Evolutionary conservation across 2,113 vertebrate genomes (phyloP).

Genomic region (Pitta sordida): DNA sequence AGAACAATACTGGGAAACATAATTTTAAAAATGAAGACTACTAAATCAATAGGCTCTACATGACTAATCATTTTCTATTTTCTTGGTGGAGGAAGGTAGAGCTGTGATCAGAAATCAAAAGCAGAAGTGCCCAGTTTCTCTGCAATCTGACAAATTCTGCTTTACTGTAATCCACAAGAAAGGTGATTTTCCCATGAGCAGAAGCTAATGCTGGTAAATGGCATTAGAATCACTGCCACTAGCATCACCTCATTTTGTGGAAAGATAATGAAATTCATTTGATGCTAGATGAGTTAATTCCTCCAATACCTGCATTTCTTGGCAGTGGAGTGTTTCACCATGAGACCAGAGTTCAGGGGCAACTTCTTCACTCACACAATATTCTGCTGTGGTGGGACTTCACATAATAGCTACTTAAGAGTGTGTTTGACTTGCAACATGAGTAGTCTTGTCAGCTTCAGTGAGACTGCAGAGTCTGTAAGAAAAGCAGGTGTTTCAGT

Average conservation of each 20-base stretch:
- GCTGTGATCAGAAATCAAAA: conserved; percentile 65
- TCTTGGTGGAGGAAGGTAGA: conserved; percentile 43
- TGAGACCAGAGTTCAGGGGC: not conserved
- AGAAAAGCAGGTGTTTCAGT: not conserved
- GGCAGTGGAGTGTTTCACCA: not conserved
- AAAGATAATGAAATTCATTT: conserved; percentile 25
- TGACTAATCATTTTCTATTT: conserved; percentile 68
- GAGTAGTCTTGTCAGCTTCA: not conserved
- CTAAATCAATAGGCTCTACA: conserved; percentile 69
- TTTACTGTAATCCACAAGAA: conserved; percentile 3
- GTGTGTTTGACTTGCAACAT: not conserved
- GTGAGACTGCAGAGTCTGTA: not conserved
- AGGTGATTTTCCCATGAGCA: not conserved
- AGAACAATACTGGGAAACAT: conserved; percentile 62
- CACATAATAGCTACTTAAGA: not conserved
- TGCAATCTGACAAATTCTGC: conserved; percentile 16
- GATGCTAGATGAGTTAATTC: conserved; percentile 13
- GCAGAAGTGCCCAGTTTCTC: not conserved
- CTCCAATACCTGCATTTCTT: not conserved
- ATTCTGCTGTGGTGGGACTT: not conserved
- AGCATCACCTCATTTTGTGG: not conserved
- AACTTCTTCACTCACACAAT: not conserved
- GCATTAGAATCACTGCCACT: not conserved
- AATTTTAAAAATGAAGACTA: conserved; percentile 68
- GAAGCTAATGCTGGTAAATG: not conserved